Conservation (phyloP, 2,888 invertebrate genomes). For the Meteorus cinctellus region DNA sequence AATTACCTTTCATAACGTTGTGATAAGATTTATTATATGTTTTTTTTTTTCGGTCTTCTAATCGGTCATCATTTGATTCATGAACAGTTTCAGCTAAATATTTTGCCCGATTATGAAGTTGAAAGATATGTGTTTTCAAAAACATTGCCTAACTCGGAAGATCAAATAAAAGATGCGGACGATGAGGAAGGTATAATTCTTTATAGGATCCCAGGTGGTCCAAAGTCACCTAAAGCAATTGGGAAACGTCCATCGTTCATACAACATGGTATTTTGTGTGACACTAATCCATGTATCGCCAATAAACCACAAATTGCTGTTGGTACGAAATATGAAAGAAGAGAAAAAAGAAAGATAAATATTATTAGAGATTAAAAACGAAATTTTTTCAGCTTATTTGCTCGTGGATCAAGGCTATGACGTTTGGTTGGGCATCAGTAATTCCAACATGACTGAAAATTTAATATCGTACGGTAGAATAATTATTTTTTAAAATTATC, state of each 20-base stretch:
- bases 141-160: conserved; percentile 49
- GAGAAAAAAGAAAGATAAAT: background rate
- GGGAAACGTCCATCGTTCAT: conserved; percentile 61
- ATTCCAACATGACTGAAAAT: conserved; percentile 57
- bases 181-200: conserved; percentile 51
- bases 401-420: conserved; percentile 64
- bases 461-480: conserved; percentile 52
- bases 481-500: background rate
- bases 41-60: conserved; percentile 19
- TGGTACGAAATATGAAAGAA: conserved; percentile 14
- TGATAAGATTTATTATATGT: conserved; percentile 1
- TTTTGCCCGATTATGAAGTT: conserved; percentile 61
- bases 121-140: conserved; percentile 60
- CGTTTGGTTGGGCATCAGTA: conserved; percentile 64
- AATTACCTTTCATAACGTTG: background rate
- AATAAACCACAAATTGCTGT: conserved; percentile 62
- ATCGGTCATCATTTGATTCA: background rate
- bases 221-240: conserved; percentile 56
- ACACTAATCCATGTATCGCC: conserved; percentile 57
- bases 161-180: conserved; percentile 43
- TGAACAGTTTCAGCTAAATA: conserved; percentile 57
- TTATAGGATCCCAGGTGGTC: conserved; percentile 60
- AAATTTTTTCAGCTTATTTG: conserved; percentile 59
- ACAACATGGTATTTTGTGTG: conserved; percentile 62
- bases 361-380: background rate